Conservation (phyloP, 2,888 invertebrate species). For the Cyclophora punctaria region DNA sequence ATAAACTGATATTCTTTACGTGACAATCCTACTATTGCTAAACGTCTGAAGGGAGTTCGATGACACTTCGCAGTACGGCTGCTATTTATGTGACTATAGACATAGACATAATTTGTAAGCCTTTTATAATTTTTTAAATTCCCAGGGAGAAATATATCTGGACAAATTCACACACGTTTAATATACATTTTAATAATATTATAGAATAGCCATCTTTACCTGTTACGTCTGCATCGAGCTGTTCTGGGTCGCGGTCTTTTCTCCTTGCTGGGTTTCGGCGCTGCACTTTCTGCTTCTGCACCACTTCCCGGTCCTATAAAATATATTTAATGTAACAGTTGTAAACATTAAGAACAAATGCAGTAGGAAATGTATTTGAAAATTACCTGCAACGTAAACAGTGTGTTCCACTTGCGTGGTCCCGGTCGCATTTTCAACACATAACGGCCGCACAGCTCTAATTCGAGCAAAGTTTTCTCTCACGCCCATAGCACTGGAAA, state of each 20-base stretch:
- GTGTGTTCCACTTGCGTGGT: conserved; percentile 48
- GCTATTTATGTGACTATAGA: too few species aligned
- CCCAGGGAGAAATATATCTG: too few species aligned
- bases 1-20: too few species aligned
- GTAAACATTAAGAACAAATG: conserved; percentile 1
- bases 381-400: conserved; percentile 47
- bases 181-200: too few species aligned
- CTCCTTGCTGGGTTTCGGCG: conserved; percentile 29
- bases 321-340: too few species aligned
- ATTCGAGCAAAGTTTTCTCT: conserved; percentile 44
- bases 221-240: conserved; percentile 47
- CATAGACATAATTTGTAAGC: too few species aligned
- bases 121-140: too few species aligned
- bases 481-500: conserved; percentile 31
- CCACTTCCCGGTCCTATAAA: conserved; percentile 52
- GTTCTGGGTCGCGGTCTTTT: conserved; percentile 50
- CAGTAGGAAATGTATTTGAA: too few species aligned
- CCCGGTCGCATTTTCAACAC: conserved; percentile 57
- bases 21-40: too few species aligned
- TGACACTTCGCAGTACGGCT: too few species aligned
- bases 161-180: neutral
- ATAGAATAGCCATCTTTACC: conserved; percentile 24
- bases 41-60: too few species aligned
- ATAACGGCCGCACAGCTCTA: conserved; percentile 51
- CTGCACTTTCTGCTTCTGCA: conserved; percentile 52